These are phyloP conservation scores for Conistra vaccinii DNA, from an alignment of 2,888 invertebrate species.

Conservation along the genomic window DNA sequence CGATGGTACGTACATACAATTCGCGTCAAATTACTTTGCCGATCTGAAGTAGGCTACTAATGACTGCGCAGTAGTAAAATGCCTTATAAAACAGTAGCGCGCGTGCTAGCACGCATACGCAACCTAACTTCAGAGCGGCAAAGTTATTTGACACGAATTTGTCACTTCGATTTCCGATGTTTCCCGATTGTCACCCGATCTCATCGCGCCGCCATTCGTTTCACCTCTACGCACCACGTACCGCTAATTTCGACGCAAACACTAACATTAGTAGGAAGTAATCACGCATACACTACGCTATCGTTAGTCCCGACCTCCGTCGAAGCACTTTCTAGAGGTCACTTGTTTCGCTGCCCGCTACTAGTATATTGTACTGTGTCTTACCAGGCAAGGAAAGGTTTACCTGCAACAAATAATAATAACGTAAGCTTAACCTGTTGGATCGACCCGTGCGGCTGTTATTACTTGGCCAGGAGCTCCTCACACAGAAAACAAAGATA, in stretches of 20 bases:
- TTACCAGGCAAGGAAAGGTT: constrained; percentile 72
- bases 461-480: too few relatives aligned
- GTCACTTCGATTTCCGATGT: neutral
- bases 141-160: too few relatives aligned
- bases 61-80: too few relatives aligned
- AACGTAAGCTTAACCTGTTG: too few relatives aligned
- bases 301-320: constrained; percentile 77
- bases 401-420: constrained; percentile 74
- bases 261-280: constrained; percentile 85
- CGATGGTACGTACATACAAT: neutral
- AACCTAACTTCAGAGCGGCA: too few relatives aligned
- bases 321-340: constrained; percentile 89
- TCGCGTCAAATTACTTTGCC: too few relatives aligned
- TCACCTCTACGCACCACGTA: constrained; percentile 30
- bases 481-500: too few relatives aligned
- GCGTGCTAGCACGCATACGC: too few relatives aligned
- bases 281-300: constrained; percentile 71
- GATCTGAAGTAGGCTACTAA: too few relatives aligned
- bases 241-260: constrained; percentile 56
- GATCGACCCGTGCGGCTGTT: too few relatives aligned
- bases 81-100: too few relatives aligned
- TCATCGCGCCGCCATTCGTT: constrained; percentile 31
- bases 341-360: constrained; percentile 66
- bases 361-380: constrained; percentile 65
- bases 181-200: neutral